These are phyloP conservation scores for Bradypodion pumilum DNA, from an alignment of 2,797 vertebrate species.

Conservation along the genomic window DNA sequence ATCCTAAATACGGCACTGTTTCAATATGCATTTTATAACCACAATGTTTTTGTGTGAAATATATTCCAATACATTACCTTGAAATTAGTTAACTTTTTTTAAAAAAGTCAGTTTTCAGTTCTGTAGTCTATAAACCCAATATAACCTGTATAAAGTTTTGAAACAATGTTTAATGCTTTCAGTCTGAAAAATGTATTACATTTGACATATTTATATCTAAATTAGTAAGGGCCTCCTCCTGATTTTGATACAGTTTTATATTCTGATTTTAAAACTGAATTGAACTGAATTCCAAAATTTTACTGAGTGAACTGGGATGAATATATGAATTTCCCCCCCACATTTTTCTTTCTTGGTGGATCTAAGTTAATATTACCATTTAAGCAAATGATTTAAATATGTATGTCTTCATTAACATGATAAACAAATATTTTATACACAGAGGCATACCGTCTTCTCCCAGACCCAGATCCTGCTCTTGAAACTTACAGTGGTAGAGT, in stretches of 20 bases:
- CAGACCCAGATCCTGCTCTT: slow-evolving; percentile 81
- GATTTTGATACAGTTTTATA: not conserved
- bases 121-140: not conserved
- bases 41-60: not conserved
- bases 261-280: not conserved
- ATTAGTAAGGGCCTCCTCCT: not conserved
- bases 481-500: slow-evolving; percentile 89
- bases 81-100: not conserved
- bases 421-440: slow-evolving; percentile 77
- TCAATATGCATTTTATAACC: not conserved
- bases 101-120: not conserved
- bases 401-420: slow-evolving; percentile 67
- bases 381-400: slow-evolving; percentile 63
- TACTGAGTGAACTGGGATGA: not conserved
- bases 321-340: not conserved
- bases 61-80: not conserved
- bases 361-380: slow-evolving; percentile 46
- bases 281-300: not conserved
- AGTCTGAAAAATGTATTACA: not conserved
- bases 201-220: not conserved
- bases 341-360: not conserved
- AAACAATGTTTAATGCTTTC: not conserved
- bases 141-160: not conserved
- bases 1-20: too few relatives aligned
- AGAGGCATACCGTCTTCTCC: slow-evolving; percentile 84